Evolutionary conservation across 2,797 vertebrate genomes (phyloP), one percentile per base, ranked within the genome.

Genomic region (Catamblyrhynchus diadema): DNA sequence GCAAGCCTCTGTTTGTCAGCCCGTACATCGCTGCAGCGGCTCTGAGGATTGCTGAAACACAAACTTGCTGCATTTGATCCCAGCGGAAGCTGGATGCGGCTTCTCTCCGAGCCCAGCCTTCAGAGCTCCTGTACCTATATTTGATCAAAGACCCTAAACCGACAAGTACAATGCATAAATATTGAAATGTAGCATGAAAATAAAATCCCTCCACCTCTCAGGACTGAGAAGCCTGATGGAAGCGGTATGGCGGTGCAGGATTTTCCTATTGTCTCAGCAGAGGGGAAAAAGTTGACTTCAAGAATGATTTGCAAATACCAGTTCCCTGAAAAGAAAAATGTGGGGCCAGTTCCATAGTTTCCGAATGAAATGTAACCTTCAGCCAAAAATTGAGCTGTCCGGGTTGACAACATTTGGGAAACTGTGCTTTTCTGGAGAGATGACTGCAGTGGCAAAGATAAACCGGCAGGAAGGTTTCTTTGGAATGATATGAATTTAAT

Each of bases 401-500:
- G 70, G 96, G 96, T 95, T 96, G 98, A 97, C 82, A 93, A 97
- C 89, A 96, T 98, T 98, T 92, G 97, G 96, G 97, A 97, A 97
- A 96, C 97, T 78, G 95, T 88, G 85, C 97, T 94, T 93, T 97
- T 98, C 97, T 96, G 94, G 94, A 96, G 95, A 96, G 95, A 95
- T 92, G 87, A 96, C 97, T 96, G 97, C 95, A 94, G 96, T 94
- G 97, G 97, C 96, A 97, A 97, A 98, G 98, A 98, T 97, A 98
- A 98, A 98, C 96, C 91, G 92, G 95, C 97, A 97, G 97, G 98
- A 98, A 98, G 97, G 97, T 97, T 98, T 98, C 98, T 98, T 98
- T 98, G 97, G 98, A 98, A 98, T 98, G 97, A 98, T 97, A 96
- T 88, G 96, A 97, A 98, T 98, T 98, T 98, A 98, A 98, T 98